Evolutionary conservation across 1,140 invertebrate genomes (phyloP), one percentile per base, ranked within the genome.

Genomic region (Amphibalanus amphitrite): DNA sequence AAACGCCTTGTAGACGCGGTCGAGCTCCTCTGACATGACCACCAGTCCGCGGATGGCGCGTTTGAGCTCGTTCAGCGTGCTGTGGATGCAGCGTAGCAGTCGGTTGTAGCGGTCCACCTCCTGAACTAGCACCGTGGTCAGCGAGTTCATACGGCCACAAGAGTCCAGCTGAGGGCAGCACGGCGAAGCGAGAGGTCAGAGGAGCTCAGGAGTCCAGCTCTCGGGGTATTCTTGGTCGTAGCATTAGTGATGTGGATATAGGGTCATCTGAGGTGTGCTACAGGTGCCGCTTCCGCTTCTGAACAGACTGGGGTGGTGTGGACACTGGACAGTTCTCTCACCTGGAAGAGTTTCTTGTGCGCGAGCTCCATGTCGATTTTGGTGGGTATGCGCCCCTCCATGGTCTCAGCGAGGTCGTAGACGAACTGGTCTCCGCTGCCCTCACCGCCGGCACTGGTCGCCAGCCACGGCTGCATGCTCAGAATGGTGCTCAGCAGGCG

Each of bases 401-500:
- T 59, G 47, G 47, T 59, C 47, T 59, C 47, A 20, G 47, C 47
- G 13, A 59, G 47, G 47, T 59, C 47, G 47, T 59, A 59, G 13
- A 59, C 47, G 47, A 59, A 59, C 47, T 59, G 47, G 47, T 59
- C 47, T 13, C 47, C 47, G 47, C 47, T 59, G 47, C 47, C 86
- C 71, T 83, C 86, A 3, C 85, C 87, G 15, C 82, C 84, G 69
- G 81, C 85, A 72, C 79, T 82, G 23, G 82, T 79, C 72, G 76
- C 68, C 71, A 75, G 85, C 83, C 74, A 86, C 81, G 78, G 89
- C 77, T 93, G 89, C 0, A 90, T 92, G 40, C 89, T 78, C 71
- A 93, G 79, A 72, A 89, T 87, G 29, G 88, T 88, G 69, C 84
- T 81, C 71, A 94, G 84, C 30, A 94, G 79, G 86, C 92, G 79